phyloP scores from a whole-genome alignment of 1,140 invertebrate genomes.

The Trissolcus basalis region DNA sequence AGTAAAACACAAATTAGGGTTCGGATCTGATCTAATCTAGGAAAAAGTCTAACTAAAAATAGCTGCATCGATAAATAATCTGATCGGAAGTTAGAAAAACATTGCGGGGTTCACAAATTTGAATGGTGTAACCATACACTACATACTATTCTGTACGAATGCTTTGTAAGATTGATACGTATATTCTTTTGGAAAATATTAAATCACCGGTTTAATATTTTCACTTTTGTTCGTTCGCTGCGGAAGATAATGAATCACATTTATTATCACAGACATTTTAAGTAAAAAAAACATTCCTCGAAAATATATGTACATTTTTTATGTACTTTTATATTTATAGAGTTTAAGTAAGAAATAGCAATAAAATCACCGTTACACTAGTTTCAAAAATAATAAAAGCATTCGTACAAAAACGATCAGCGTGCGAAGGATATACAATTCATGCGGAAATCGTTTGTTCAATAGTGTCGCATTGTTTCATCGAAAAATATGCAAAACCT shows the following conservation, averaged over 20 bases:
- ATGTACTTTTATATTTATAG: too few species aligned
- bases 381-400: conserved; percentile 19
- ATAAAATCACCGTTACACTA: too few species aligned
- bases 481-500: conserved; percentile 31
- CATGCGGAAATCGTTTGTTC: conserved; percentile 40
- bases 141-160: conserved; percentile 31
- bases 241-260: too few species aligned
- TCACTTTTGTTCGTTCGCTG: too few species aligned
- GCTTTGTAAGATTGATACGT: conserved; percentile 2
- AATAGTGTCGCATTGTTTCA: conserved; percentile 17
- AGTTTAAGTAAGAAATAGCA: too few species aligned
- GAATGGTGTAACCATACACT: conserved; percentile 6
- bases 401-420: conserved; percentile 40
- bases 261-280: too few species aligned
- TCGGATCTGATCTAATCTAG: conserved; percentile 20
- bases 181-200: background rate
- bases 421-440: conserved; percentile 38
- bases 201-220: too few species aligned
- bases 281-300: too few species aligned
- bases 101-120: conserved; percentile 26
- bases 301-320: too few species aligned
- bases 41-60: conserved; percentile 28
- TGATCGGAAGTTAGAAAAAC: conserved; percentile 20
- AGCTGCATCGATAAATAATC: conserved; percentile 19
- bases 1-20: conserved; percentile 24